Base-by-base conservation (phyloP, 2,113 vertebrate genomes). In the Hippoglossus stenolepis region DNA sequence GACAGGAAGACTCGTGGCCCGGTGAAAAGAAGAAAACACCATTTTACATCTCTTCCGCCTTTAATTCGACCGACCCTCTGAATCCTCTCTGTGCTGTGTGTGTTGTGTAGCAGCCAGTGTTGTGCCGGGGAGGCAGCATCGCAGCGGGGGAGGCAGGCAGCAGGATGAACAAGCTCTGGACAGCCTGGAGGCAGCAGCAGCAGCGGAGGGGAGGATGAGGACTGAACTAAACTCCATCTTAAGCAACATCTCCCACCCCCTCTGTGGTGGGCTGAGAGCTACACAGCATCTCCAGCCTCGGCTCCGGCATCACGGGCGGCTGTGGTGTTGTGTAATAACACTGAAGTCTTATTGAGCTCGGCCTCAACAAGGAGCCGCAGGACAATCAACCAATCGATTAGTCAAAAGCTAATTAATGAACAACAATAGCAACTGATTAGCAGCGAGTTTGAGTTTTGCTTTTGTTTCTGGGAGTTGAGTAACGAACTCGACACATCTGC, bases 151-250 rank as follows among this genome's bases (percentile, higher is more conserved):
- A 65, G 85, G 84, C 57, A 71, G 76, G 84, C 73, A 69, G 84
- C 73, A 64, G 84, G 75, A 87, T 87, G 84, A 88, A 89, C 83
- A 90, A 87, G 68, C 60, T 68, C 21, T 71, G 85, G 80, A 90
- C 84, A 57, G 86, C 87, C 90, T 83, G 80, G 70, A 87, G 90
- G 90, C 90, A 83, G 60, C 31, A 3, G 60, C 31, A 3, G 20
- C 38, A 28, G 35, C 38, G n/a, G 81, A 79, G 60, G 75, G 83
- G 66, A 85, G 75, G 84, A 80, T 65, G 75, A 75, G 66, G 78
- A 78, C 78, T 64, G 14, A 62, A 66, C 67, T 82, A 49, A 79
- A 76, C 73, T 85, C 70, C 77, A 66, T 86, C 86, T 83, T 68
- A 56, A 69, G 75, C 77, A 84, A 54, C 80, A 68, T 87, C 85